Conservation (phyloP, 1,140 invertebrate genomes). For the Penaeus vannamei region DNA sequence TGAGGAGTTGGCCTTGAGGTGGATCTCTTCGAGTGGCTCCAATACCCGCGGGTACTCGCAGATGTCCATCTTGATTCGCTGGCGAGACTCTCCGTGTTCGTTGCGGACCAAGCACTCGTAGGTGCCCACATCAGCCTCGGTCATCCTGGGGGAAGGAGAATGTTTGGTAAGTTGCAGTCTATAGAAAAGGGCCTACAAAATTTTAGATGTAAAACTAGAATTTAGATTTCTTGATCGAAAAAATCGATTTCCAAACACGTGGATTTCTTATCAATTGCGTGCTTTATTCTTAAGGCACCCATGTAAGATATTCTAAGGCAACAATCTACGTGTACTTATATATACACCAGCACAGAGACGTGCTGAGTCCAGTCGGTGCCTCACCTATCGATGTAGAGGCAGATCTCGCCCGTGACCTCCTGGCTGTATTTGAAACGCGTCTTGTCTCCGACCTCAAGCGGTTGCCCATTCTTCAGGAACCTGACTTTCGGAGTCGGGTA, state of each 20-base stretch:
- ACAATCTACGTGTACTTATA: too few relatives aligned
- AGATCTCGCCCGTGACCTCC: slow-evolving; percentile 59
- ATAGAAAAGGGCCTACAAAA: background rate
- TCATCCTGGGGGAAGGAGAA: slow-evolving; percentile 40
- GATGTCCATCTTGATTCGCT: slow-evolving; percentile 86
- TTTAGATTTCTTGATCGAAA: too few relatives aligned
- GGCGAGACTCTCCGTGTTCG: slow-evolving; percentile 88
- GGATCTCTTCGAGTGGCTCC: slow-evolving; percentile 81
- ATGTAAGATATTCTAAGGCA: too few relatives aligned
- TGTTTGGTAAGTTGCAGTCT: background rate
- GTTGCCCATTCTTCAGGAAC: slow-evolving; percentile 88
- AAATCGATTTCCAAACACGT: too few relatives aligned
- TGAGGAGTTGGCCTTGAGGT: slow-evolving; percentile 81
- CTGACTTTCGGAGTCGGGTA: slow-evolving; percentile 92
- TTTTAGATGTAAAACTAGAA: too few relatives aligned
- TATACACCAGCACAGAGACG: too few relatives aligned
- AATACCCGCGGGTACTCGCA: slow-evolving; percentile 94
- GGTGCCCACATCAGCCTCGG: slow-evolving; percentile 85
- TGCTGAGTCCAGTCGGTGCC: background rate
- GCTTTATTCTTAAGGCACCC: too few relatives aligned
- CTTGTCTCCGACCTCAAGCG: slow-evolving; percentile 74
- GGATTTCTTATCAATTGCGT: too few relatives aligned
- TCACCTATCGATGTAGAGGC: slow-evolving; percentile 64
- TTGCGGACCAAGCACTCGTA: slow-evolving; percentile 95
- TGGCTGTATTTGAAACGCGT: slow-evolving; percentile 61